These are phyloP conservation scores for Pelobates fuscus DNA, from an alignment of 2,113 vertebrate genomes.

Conservation along the genomic window DNA sequence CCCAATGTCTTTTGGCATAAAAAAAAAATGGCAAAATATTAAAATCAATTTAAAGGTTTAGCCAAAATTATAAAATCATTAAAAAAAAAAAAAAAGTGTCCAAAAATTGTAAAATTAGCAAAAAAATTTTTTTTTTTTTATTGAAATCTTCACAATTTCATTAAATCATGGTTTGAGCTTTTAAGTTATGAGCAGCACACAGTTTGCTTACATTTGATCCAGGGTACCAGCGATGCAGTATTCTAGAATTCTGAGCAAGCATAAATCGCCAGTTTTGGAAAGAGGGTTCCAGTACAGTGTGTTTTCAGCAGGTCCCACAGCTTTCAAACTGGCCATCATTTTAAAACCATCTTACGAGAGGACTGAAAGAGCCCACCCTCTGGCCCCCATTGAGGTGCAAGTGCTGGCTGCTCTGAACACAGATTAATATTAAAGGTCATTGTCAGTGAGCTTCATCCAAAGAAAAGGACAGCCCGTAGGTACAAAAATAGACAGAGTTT, in stretches of 20 bases:
- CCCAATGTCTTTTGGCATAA: too few relatives aligned
- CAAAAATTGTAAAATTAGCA: too few relatives aligned
- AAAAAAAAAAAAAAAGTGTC: too few relatives aligned
- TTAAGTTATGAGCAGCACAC: too few relatives aligned
- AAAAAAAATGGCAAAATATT: too few relatives aligned
- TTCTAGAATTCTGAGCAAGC: conserved; percentile 51
- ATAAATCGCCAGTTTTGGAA: conserved; percentile 20
- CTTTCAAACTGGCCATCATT: not conserved
- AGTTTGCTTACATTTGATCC: conserved; percentile 61
- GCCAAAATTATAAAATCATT: too few relatives aligned
- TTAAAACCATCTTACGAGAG: not conserved
- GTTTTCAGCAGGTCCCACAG: not conserved
- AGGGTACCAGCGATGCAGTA: conserved; percentile 57
- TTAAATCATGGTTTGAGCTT: too few relatives aligned
- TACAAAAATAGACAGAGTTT: conserved; percentile 10
- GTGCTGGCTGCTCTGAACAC: conserved; percentile 25
- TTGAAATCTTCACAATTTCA: too few relatives aligned
- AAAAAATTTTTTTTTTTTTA: too few relatives aligned
- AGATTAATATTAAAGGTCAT: conserved; percentile 64
- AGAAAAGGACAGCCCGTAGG: not conserved
- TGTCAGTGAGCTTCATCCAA: conserved; percentile 45
- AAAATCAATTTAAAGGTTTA: too few relatives aligned
- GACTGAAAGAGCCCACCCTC: not conserved
- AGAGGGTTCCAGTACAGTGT: not conserved
- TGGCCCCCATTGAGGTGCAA: not conserved